A percentile compares a stretch with the other conserved stretches of the same genome.
phyloP scores from a whole-genome alignment of 2,888 invertebrate species.

The Aphodius sticticus region DNA sequence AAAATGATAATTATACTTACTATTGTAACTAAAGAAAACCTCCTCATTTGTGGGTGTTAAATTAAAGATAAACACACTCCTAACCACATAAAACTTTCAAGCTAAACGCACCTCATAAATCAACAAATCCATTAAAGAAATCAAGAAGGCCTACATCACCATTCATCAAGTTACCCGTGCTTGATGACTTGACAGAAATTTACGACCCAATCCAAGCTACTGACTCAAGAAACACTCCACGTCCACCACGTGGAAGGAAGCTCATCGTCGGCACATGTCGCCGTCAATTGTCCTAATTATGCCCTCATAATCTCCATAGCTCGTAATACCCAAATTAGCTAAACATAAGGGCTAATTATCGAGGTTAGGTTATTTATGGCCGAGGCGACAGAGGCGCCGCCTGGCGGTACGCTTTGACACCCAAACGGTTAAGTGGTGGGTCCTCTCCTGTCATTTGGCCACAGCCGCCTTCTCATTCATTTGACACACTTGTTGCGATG shows the following conservation, averaged over 20 bases:
- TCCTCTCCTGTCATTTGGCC: not conserved
- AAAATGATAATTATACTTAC: too few species aligned
- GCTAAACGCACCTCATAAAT: not conserved
- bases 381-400: not conserved
- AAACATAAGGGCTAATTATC: not conserved
- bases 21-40: too few species aligned
- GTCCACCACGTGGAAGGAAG: not conserved
- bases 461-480: not conserved
- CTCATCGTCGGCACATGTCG: constrained; percentile 27
- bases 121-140: not conserved
- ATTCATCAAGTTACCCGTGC: not conserved
- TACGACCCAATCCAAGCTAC: constrained; percentile 13
- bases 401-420: not conserved
- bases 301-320: not conserved
- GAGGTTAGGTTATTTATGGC: not conserved
- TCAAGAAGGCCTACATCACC: not conserved
- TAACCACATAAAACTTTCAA: not conserved
- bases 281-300: constrained; percentile 28
- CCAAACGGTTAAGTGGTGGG: not conserved
- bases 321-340: not conserved
- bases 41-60: not conserved
- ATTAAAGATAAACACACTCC: not conserved
- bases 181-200: not conserved
- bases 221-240: not conserved
- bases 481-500: not conserved